Evolutionary conservation across 1,140 invertebrate genomes (phyloP).

Genomic region (Stegodyphus mimosarum): DNA sequence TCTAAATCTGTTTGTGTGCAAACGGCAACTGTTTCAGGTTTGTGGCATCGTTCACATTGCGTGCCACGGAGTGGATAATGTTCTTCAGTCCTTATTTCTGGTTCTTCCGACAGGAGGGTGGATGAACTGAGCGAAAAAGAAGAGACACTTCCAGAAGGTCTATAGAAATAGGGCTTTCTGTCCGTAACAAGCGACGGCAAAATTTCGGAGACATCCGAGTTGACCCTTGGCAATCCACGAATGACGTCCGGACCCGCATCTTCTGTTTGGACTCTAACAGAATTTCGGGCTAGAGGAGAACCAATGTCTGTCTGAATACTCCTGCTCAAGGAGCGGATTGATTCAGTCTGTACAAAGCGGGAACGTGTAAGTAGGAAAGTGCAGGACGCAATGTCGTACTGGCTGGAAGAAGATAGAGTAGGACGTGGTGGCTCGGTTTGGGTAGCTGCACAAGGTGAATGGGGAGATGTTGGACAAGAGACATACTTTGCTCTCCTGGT

Average conservation of each 20-base stretch:
- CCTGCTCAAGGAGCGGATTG: constrained; percentile 28
- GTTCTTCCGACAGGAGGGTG: constrained; percentile 24
- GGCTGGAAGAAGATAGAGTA: constrained; percentile 34
- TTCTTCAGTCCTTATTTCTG: constrained; percentile 13
- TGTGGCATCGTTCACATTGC: background rate
- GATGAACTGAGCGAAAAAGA: constrained; percentile 39
- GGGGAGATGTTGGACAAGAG: constrained; percentile 47
- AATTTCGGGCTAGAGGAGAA: constrained; percentile 14
- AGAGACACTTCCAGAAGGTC: constrained; percentile 45
- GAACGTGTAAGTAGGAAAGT: constrained; percentile 22
- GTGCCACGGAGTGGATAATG: background rate
- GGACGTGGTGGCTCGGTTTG: constrained; percentile 51
- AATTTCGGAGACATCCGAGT: constrained; percentile 26
- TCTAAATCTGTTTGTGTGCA: constrained; percentile 28
- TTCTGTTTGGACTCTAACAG: constrained; percentile 43
- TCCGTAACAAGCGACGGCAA: constrained; percentile 10
- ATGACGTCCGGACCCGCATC: constrained; percentile 42
- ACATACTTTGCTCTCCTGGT: constrained; percentile 42
- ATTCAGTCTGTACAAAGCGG: constrained; percentile 35
- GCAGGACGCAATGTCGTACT: constrained; percentile 44
- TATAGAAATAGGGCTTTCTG: constrained; percentile 25
- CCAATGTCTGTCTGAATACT: constrained; percentile 44
- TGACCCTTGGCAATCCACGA: constrained; percentile 22
- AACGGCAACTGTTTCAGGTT: background rate
- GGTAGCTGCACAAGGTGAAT: constrained; percentile 35